Percentiles rank a stretch among this genome's conserved stretches.
These are phyloP conservation scores for Polydesmus complanatus DNA, from an alignment of 2,888 invertebrate species.

Conservation along the genomic window DNA sequence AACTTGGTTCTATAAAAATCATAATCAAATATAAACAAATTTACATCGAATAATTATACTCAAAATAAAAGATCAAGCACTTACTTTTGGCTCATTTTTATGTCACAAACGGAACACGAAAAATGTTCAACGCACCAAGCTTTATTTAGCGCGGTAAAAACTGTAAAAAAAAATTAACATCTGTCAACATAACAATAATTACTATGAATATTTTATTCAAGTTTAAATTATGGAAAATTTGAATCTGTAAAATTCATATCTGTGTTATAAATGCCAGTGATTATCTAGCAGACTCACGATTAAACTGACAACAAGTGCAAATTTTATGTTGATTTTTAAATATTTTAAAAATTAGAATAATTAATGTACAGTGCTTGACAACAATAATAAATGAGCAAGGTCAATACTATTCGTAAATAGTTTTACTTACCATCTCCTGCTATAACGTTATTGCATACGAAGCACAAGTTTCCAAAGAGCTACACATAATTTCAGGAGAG, in stretches of 20 bases:
- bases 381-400: no score
- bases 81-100: slow-evolving; percentile 78
- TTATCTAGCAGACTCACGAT: no score
- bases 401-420: not conserved
- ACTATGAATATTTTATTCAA: no score
- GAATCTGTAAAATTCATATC: not conserved
- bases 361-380: no score
- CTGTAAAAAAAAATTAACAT: slow-evolving; percentile 37
- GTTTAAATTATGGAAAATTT: not conserved
- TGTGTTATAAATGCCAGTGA: no score
- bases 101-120: slow-evolving; percentile 92
- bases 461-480: slow-evolving; percentile 95
- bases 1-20: slow-evolving; percentile 57
- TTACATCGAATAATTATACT: not conserved
- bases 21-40: not conserved
- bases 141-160: slow-evolving; percentile 94
- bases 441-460: slow-evolving; percentile 96
- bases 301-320: no score
- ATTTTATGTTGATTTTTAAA: no score
- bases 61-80: slow-evolving; percentile 20
- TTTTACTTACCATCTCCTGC: slow-evolving; percentile 73
- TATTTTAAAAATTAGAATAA: no score
- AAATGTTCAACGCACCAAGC: slow-evolving; percentile 99
- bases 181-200: not conserved
- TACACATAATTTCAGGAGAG: slow-evolving; percentile 36